Conservation (phyloP, 2,888 invertebrate genomes). For the Drosophila macrospina region DNA sequence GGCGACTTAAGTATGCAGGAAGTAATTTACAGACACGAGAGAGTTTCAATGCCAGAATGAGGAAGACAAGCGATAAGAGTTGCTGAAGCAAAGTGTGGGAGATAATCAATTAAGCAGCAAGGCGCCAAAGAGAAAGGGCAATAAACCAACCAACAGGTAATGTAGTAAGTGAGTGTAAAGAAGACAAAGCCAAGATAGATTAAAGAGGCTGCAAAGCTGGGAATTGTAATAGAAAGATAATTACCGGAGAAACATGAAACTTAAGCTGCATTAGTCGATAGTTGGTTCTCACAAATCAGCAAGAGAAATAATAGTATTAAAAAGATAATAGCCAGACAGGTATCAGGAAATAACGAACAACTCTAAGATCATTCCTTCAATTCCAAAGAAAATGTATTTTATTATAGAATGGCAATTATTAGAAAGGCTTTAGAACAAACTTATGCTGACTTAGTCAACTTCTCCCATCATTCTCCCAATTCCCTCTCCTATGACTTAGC, state of each 20-base stretch:
- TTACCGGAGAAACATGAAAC: not conserved
- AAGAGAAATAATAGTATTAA: not conserved
- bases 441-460: not conserved
- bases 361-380: not conserved
- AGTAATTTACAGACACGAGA: conserved; percentile 56
- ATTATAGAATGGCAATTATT: not conserved
- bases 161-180: conserved; percentile 26
- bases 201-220: not conserved
- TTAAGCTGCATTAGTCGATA: not conserved
- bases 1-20: conserved; percentile 60
- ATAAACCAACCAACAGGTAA: conserved; percentile 11
- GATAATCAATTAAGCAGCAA: conserved; percentile 53
- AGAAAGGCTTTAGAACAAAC: no score
- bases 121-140: conserved; percentile 35
- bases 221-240: not conserved
- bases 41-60: conserved; percentile 43
- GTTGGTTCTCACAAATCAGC: no score
- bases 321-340: not conserved
- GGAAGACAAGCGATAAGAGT: conserved; percentile 25
- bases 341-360: not conserved
- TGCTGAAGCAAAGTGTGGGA: conserved; percentile 40
- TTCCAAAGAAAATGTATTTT: not conserved
- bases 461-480: not conserved
- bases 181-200: conserved; percentile 7
- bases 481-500: not conserved